Evolutionary conservation across 2,797 vertebrate species (phyloP).

Genomic region (Premnoplex brunnescens): DNA sequence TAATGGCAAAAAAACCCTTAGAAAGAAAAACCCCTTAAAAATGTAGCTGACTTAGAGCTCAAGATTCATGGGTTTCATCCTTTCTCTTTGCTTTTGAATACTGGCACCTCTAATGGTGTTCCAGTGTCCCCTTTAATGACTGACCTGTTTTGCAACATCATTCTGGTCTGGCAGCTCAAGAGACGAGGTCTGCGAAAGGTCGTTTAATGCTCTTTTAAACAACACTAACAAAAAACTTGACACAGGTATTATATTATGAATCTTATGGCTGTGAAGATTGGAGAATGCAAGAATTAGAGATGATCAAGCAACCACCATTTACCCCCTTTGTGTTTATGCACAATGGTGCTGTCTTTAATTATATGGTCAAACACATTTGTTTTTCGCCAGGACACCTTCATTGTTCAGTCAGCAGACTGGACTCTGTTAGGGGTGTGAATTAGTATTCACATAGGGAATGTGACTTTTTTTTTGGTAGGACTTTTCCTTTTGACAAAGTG

Average conservation of each 20-base stretch:
- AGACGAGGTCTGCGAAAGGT: background rate
- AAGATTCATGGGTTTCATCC: background rate
- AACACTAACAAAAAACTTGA: background rate
- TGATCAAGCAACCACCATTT: background rate
- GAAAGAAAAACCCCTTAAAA: background rate
- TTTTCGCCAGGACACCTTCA: background rate
- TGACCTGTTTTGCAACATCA: background rate
- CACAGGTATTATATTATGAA: background rate
- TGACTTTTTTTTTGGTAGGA: background rate
- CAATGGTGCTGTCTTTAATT: background rate
- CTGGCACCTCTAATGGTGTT: background rate
- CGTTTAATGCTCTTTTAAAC: background rate
- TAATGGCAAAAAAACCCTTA: background rate
- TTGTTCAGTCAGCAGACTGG: background rate
- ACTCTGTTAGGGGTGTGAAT: background rate
- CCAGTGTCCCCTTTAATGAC: background rate
- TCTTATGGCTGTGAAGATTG: background rate
- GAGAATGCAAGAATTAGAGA: background rate
- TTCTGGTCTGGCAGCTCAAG: background rate
- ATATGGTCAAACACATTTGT: background rate
- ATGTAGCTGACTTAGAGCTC: background rate
- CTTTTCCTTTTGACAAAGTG: background rate
- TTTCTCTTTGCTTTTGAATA: background rate
- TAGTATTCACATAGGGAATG: background rate
- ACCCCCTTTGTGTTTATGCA: background rate